Base-by-base conservation (phyloP, 1,140 invertebrate species). In the Musca vetustissima region DNA sequence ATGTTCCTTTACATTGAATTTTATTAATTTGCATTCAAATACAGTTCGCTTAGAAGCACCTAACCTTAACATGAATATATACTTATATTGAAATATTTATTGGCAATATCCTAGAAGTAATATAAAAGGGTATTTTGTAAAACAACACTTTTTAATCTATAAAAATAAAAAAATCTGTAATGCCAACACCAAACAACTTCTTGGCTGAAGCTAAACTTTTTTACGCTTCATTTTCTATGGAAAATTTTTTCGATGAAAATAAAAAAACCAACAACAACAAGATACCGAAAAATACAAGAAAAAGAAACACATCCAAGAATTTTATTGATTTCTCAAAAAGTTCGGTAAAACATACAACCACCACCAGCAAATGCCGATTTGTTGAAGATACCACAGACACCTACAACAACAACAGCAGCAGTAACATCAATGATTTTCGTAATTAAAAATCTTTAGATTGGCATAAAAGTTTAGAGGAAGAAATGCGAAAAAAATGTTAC, bases 371-470 rank as follows among this genome's bases (percentile, higher is more conserved):
- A n/a, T n/a, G n/a, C n/a, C 28, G 19, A 14, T 19, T 28, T 25
- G 14, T n/a, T 21, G 11, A 25, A 61, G 36, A 61, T 17, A 19
- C 28, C 17, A 61, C 32, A 36, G 57, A 43, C n/a, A 61, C 15
- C 24, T 32, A 61, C 15, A 61, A 59, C 11, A 24, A 55, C 7
- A 28, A n/a, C 55, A 59, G 14, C 25, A 55, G 13, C 22, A 55
- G 24, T 24, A 15, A 15, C 17, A 19, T 22, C 49, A 52, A 36
- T 19, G 32, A 43, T 61, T 61, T 43, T 43, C 11, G 57, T 61
- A 61, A 61, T 61, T 61, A 61, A 61, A 61, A 61, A 61, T 61
- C 28, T 61, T 61, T 43, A 61, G 57, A 61, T 61, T 61, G 57
- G 57, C 57, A 61, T 36, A 19, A 43, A 61, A 61, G 8, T 61